Conservation (phyloP, 1,140 invertebrate genomes). For the Drosophila nasuta region DNA sequence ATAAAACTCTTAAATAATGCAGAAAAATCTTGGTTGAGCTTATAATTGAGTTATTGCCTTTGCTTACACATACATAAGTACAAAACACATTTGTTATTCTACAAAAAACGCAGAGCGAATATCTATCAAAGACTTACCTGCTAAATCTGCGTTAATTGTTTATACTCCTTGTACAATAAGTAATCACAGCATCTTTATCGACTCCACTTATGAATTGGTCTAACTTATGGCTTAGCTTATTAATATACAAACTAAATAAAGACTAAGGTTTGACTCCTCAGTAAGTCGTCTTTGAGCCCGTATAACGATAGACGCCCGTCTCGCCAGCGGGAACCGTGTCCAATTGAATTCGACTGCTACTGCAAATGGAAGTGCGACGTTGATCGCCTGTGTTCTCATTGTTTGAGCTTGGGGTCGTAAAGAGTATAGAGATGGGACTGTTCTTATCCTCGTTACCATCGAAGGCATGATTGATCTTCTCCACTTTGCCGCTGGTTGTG, state of each 20-base stretch:
- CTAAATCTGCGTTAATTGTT: constrained; percentile 24
- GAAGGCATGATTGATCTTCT: constrained; percentile 76
- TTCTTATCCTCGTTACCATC: constrained; percentile 66
- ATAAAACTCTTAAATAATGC: constrained; percentile 65
- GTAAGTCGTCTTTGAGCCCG: constrained; percentile 52
- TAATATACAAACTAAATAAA: constrained; percentile 37
- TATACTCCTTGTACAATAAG: constrained; percentile 63
- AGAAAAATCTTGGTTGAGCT: constrained; percentile 35
- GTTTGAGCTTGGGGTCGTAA: constrained; percentile 32
- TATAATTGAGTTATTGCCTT: constrained; percentile 41
- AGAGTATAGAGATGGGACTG: constrained; percentile 64
- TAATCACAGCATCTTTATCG: constrained; percentile 81
- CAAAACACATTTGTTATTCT: constrained; percentile 58
- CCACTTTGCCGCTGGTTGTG: constrained; percentile 57
- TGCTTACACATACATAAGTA: constrained; percentile 63
- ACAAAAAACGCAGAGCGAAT: constrained; percentile 43
- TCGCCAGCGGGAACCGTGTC: constrained; percentile 64
- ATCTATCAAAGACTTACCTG: constrained; percentile 62
- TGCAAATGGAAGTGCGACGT: constrained; percentile 57
- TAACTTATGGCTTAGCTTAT: constrained; percentile 64
- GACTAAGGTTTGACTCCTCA: constrained; percentile 44
- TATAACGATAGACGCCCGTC: constrained; percentile 62
- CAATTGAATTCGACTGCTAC: constrained; percentile 56
- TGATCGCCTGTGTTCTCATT: not conserved
- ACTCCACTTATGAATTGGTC: constrained; percentile 64